Evolutionary conservation across 2,888 invertebrate genomes (phyloP), one percentile per base, ranked within the genome.

Genomic region (Cantharis lateralis): DNA sequence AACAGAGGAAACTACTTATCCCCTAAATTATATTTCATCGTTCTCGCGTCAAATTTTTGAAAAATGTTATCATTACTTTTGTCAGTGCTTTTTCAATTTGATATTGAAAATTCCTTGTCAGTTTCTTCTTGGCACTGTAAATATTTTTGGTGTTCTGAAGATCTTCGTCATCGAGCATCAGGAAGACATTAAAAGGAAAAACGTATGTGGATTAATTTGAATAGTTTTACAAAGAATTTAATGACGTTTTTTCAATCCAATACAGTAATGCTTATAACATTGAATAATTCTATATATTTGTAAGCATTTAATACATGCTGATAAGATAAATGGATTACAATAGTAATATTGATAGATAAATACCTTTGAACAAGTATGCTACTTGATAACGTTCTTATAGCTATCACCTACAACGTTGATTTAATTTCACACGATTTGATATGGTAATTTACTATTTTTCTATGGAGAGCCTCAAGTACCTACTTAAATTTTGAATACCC

Each of bases 261-360:
- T 11, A 32, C 13, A 48, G 48, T n/a, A 48, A n/a, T 48, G n/a
- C n/a, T 48, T n/a, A n/a, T 48, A n/a, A 28, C 13, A 13, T 32
- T 32, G 11, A 13, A 13, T 0, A 32, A 3, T 11, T 32, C 13
- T 32, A 64, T 3, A 24, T 64, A 64, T 64, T 64, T 64, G 20
- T 64, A 66, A 66, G 24, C 20, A 66, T 66, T 20, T 13, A 13
- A 66, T 66, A 66, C 64, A 16, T 20, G 15, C n/a, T 66, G 64
- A 66, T 66, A 66, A 66, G 64, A 66, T 66, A 66, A 66, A 66
- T 20, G 13, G 64, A 66, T 66, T 66, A 66, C 64, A 66, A 24
- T n/a, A 24, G 64, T 66, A 66, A 66, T 66, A 66, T 66, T 24
- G 20, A 18, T 66, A 66, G 48, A 48, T 48, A 48, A 48, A 48